phyloP scores from a whole-genome alignment of 1,140 invertebrate genomes.

The Penaeus vannamei region DNA sequence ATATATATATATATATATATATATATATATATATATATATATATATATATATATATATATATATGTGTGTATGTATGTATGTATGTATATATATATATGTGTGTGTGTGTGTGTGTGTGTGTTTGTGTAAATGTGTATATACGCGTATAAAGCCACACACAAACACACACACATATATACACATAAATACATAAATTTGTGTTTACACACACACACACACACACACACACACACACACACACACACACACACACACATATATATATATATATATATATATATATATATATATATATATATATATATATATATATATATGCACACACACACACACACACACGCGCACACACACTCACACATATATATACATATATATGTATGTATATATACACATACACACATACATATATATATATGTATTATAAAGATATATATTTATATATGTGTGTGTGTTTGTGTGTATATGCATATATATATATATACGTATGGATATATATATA shows the following conservation, averaged over 20 bases:
- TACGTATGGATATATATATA: not conserved
- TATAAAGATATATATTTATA: constrained; percentile 24
- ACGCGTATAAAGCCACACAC: too few relatives aligned
- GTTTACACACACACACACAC: not conserved
- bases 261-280: constrained; percentile 25
- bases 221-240: not conserved
- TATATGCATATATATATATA: not conserved
- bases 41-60: too few relatives aligned
- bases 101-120: too few relatives aligned
- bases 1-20: too few relatives aligned
- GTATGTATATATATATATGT: too few relatives aligned
- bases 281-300: constrained; percentile 23
- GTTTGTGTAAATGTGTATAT: too few relatives aligned
- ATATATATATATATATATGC: constrained; percentile 27
- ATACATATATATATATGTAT: constrained; percentile 24
- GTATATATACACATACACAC: constrained; percentile 6
- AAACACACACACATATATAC: too few relatives aligned
- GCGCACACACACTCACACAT: not conserved
- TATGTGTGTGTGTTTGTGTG: constrained; percentile 21
- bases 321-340: not conserved
- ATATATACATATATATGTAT: constrained; percentile 14
- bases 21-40: too few relatives aligned
- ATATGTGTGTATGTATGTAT: too few relatives aligned
- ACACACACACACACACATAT: not conserved
- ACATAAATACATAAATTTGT: too few relatives aligned